Evolutionary conservation across 2,113 vertebrate genomes (phyloP), one percentile per base, ranked within the genome.

Genomic region (Neotoma lepida): DNA sequence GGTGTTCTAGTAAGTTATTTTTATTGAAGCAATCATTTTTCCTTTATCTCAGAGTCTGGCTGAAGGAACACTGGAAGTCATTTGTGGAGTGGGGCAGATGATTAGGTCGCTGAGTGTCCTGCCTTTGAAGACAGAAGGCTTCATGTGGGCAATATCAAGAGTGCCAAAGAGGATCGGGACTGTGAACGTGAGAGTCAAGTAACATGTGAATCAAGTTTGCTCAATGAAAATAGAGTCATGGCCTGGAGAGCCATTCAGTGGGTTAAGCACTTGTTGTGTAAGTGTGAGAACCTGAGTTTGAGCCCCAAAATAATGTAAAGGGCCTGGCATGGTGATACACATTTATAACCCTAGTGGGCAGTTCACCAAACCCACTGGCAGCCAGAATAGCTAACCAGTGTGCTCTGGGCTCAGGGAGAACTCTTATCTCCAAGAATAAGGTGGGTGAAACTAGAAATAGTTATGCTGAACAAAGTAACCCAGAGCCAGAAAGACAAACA

Each of bases 111-210:
- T 13, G 4, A 39, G 14, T 1, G 30, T 35, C 54, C 82, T 61
- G 18, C 24, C 39, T 86, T 87, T 86, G 71, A 82, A 64, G 44
- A 64, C n/a, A 20, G 61, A 82, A 88, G 30, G 2, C 17, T 64
- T 54, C 7, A 63, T 28, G n/a, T 74, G 28, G 71, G 30, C 33
- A n/a, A 20, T 6, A 56, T 35, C 41, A 28, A 44, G 17, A 20
- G 33, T 28, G 10, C 28, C 4, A 61, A 9, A 49, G n/a, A 64
- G 13, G 35, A 22, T 9, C 1, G 2, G 0, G 4, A 26, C 0
- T 46, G 8, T 9, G 10, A 73, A 64, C 33, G 22, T 54, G 30
- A 56, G 2, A 26, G 14, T 13, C 2, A 44, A 46, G 4, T 44
- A 41, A 13, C 1, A 12, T 26, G 13, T 28, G n/a, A 78, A 35